Evolutionary conservation across 2,888 invertebrate species (phyloP).

Genomic region (Germaria angustata): DNA sequence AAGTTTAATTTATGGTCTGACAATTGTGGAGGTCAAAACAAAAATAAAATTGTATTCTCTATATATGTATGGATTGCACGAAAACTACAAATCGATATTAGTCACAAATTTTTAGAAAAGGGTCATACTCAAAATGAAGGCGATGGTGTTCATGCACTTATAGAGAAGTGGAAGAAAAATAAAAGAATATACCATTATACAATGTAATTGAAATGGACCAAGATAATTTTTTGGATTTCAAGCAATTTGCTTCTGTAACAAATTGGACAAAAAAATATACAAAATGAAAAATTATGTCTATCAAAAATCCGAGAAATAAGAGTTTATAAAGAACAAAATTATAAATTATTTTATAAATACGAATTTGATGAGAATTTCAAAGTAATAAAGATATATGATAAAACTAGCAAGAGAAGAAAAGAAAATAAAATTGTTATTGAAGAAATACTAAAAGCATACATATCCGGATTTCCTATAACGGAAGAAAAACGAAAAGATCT

Average conservation of each 20-base stretch:
- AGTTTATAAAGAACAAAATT: constrained; percentile 37
- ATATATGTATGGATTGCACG: too few relatives aligned
- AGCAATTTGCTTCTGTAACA: constrained; percentile 38
- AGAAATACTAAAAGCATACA: constrained; percentile 37
- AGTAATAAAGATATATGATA: too few relatives aligned
- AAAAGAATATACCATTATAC: constrained; percentile 43
- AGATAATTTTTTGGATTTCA: constrained; percentile 51
- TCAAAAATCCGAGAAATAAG: too few relatives aligned
- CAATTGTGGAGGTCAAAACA: constrained; percentile 44
- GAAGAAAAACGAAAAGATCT: constrained; percentile 43
- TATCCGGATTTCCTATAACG: too few relatives aligned
- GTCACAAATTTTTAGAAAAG: constrained; percentile 44
- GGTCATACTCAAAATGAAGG: constrained; percentile 48
- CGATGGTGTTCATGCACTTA: constrained; percentile 39
- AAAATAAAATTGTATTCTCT: constrained; percentile 46
- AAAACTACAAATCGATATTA: constrained; percentile 39
- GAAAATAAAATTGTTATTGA: constrained; percentile 20
- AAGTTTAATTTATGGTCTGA: constrained; percentile 47
- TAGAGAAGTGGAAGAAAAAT: constrained; percentile 49
- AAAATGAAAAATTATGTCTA: constrained; percentile 37
- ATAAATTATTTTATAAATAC: constrained; percentile 37
- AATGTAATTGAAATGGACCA: constrained; percentile 49
- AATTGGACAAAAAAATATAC: constrained; percentile 49
- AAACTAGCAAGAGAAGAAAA: constrained; percentile 35
- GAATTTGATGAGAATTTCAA: constrained; percentile 38